Percentiles rank a stretch among this genome's conserved stretches.
Evolutionary conservation across 53 echinoderm and acorn worm genomes (phyloP).

Genomic region (Paracentrotus lividus): DNA sequence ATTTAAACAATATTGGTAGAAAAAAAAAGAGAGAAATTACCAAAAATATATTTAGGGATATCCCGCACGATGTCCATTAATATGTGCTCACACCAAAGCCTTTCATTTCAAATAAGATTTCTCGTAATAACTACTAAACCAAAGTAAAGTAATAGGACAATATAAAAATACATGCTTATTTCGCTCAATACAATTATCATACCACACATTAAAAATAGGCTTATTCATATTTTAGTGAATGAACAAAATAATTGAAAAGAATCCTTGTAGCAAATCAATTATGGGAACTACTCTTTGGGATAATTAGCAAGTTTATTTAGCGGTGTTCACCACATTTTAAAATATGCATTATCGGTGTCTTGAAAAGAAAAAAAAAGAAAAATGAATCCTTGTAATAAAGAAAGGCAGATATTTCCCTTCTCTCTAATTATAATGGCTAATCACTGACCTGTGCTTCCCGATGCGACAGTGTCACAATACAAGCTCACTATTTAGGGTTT

Average conservation of each 20-base stretch:
- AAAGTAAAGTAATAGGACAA: no score
- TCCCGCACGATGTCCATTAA: no score
- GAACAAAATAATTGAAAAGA: not conserved
- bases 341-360: not conserved
- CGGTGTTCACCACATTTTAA: no score
- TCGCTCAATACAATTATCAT: not conserved
- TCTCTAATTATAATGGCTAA: not conserved
- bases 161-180: conserved; percentile 10
- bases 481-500: not conserved
- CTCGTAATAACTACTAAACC: no score
- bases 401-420: not conserved
- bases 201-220: conserved; percentile 8
- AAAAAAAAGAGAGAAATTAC: no score
- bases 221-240: not conserved
- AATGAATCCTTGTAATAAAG: not conserved
- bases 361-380: not conserved
- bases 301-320: no score
- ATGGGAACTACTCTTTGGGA: no score
- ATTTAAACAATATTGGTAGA: no score
- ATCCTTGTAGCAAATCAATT: not conserved
- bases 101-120: no score
- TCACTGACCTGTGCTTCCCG: not conserved
- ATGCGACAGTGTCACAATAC: not conserved
- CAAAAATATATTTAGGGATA: no score
- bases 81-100: no score